Conservation (phyloP, 2,888 invertebrate species). For the Cantharis nigra region DNA sequence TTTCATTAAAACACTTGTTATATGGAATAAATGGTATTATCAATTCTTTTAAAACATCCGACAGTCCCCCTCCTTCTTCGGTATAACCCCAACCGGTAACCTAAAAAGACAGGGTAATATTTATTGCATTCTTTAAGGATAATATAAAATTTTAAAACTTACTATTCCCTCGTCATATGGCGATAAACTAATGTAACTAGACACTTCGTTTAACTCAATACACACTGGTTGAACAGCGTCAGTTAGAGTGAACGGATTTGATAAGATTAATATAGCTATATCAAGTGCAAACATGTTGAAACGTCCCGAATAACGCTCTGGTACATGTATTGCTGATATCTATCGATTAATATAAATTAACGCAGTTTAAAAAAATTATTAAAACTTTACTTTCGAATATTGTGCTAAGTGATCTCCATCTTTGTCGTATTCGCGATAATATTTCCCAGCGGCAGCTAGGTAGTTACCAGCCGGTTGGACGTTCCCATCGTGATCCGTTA, state of each 20-base stretch:
- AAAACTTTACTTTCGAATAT: neutral
- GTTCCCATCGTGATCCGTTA: slow-evolving; percentile 13
- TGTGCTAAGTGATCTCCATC: slow-evolving; percentile 31
- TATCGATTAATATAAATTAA: too few species aligned
- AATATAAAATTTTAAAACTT: too few species aligned
- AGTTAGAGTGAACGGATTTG: slow-evolving; percentile 40
- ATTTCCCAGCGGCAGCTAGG: slow-evolving; percentile 43
- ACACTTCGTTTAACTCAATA: slow-evolving; percentile 34
- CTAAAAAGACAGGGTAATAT: too few species aligned
- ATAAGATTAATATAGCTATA: slow-evolving; percentile 47
- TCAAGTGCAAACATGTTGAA: slow-evolving; percentile 42
- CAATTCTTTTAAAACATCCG: too few species aligned
- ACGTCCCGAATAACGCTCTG: slow-evolving; percentile 37
- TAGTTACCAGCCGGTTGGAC: slow-evolving; percentile 18
- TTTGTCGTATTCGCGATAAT: slow-evolving; percentile 40
- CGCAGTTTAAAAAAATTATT: too few species aligned
- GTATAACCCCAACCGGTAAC: too few species aligned
- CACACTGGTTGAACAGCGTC: slow-evolving; percentile 50
- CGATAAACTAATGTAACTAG: too few species aligned
- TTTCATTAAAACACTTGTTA: too few species aligned
- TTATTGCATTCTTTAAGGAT: too few species aligned
- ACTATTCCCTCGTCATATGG: too few species aligned
- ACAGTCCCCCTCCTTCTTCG: too few species aligned
- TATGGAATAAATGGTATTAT: too few species aligned
- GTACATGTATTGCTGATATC: slow-evolving; percentile 29